These are phyloP conservation scores for Lamprologus speciosus DNA, from an alignment of 2,113 vertebrate species.

Conservation along the genomic window DNA sequence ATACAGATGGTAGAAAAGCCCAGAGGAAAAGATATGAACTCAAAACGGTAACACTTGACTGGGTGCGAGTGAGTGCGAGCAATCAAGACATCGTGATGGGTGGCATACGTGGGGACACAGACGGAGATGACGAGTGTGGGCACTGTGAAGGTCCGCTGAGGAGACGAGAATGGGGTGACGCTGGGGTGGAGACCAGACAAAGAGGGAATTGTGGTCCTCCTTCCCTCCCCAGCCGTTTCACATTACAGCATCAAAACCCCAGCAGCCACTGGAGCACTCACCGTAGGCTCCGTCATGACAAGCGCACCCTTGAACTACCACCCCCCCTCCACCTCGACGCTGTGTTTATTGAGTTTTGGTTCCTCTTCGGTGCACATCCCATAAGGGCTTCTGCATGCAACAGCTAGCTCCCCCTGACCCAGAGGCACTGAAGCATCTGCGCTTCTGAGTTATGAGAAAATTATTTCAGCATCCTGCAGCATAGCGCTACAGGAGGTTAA, in stretches of 20 bases:
- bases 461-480: background rate
- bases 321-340: background rate
- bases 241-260: conserved; percentile 70
- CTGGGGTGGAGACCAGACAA: conserved; percentile 53
- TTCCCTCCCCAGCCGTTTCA: conserved; percentile 60
- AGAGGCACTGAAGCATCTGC: conserved; percentile 19
- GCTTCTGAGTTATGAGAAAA: conserved; percentile 37
- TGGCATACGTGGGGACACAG: conserved; percentile 29
- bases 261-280: conserved; percentile 64
- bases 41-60: background rate
- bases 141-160: conserved; percentile 29
- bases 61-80: background rate
- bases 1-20: background rate
- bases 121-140: conserved; percentile 48
- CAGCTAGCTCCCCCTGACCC: conserved; percentile 28
- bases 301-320: conserved; percentile 58
- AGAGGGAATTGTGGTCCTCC: conserved; percentile 63
- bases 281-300: conserved; percentile 68
- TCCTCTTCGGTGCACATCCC: conserved; percentile 61
- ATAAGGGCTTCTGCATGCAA: conserved; percentile 32
- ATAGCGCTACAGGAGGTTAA: background rate
- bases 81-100: conserved; percentile 41
- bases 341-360: conserved; percentile 64
- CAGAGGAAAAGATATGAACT: background rate
- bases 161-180: conserved; percentile 41